Evolutionary conservation across 2,797 vertebrate species (phyloP), one percentile per base, ranked within the genome.

Genomic region (Eupleurogrammus muticus): DNA sequence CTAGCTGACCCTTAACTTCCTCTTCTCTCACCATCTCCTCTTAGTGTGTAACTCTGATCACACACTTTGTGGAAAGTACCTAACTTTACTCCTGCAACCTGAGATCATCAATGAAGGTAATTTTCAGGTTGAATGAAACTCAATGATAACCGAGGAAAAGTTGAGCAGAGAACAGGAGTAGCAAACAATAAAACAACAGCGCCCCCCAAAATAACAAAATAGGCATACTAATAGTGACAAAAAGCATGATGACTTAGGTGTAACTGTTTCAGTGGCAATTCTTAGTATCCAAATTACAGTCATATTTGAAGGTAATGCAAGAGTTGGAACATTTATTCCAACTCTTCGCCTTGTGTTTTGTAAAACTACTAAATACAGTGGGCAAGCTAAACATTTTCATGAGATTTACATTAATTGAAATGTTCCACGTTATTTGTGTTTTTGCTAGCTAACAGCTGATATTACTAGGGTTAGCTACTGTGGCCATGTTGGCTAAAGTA

Each of bases 141-240:
- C 68, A 57, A 81, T 61, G 58, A 72, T 8, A 48, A 78, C 32
- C 40, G 36, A 35, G 52, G 52, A 60, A 47, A 44, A 42, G 36
- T 48, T 62, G 40, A 66, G 21, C 50, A 61, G 67, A 70, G 70
- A 70, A 70, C 72, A 85, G 84, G 85, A 51, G 69, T 64, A 80
- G 77, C 87, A 71, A 83, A 88, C 89, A 80, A 79, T 77, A 85
- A 81, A 87, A 83, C 82, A 75, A 82, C 82, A 75, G 66, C 40
- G 44, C 14, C 28, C 44, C 21, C 49, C 52, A 71, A 73, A 75
- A 70, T 55, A 82, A 82, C 63, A 49, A 62, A 73, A 73, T 69
- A 65, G 59, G 52, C 54, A 61, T 44, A 2, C 34, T 54, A 40
- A 60, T 21, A 48, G 2, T 2, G 65, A 65, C 70, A 52, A 44